Conservation (phyloP, 2,113 vertebrate species). For the Calidris pugnax region DNA sequence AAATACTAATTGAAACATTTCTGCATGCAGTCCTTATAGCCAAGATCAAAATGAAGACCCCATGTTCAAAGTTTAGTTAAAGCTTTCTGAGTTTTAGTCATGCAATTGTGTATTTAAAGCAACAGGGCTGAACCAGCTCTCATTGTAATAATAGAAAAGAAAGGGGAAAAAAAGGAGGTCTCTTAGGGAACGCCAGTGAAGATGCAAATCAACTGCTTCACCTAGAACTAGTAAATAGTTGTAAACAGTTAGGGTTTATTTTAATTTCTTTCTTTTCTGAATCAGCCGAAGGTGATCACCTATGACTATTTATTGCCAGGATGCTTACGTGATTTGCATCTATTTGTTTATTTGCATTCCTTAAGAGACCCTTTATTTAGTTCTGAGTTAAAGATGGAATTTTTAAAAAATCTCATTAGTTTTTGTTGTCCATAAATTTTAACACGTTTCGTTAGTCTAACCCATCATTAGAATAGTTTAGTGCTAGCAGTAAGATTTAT, state of each 20-base stretch:
- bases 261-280: not conserved
- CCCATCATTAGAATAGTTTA: not conserved
- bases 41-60: not conserved
- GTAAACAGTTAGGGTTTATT: not conserved
- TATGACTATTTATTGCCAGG: not conserved
- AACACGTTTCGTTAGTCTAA: not conserved
- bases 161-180: accelerated
- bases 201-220: not conserved
- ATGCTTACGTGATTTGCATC: not conserved
- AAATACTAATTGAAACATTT: not conserved
- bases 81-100: not conserved
- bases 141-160: not conserved
- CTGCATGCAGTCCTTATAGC: not conserved
- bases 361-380: not conserved
- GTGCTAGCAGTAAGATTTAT: conserved; percentile 51
- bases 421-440: conserved; percentile 56
- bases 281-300: not conserved
- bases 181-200: not conserved
- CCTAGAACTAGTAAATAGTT: not conserved
- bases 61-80: not conserved
- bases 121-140: not conserved
- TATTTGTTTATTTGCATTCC: not conserved
- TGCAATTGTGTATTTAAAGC: not conserved
- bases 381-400: not conserved
- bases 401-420: not conserved